These are phyloP conservation scores for Drosophila kurseongensis DNA, from an alignment of 1,140 invertebrate species.

Conservation along the genomic window DNA sequence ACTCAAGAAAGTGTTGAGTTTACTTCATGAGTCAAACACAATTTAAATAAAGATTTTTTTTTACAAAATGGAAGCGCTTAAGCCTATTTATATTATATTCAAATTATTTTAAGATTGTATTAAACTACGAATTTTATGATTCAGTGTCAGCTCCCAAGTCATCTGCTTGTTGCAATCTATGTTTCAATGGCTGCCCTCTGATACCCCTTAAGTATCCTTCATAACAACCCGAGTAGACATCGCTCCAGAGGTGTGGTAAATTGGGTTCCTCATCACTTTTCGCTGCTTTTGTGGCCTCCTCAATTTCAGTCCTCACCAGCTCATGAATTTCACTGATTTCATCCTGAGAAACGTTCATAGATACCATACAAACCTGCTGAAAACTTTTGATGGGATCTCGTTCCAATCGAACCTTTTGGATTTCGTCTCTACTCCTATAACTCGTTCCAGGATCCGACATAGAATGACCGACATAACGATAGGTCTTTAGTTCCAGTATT, in stretches of 20 bases:
- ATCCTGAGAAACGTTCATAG: not conserved
- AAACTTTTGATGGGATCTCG: constrained; percentile 95
- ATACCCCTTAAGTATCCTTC: not conserved
- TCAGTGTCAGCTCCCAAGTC: not conserved
- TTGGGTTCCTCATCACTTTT: not conserved
- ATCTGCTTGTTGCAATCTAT: not conserved
- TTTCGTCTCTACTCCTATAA: constrained; percentile 93
- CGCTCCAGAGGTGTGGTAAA: not conserved
- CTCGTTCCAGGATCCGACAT: constrained; percentile 93
- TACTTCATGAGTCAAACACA: not conserved
- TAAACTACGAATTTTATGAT: not conserved
- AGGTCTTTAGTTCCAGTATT: constrained; percentile 78
- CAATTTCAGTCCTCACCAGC: not conserved
- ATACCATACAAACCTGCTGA: constrained; percentile 87
- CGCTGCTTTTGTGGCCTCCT: not conserved
- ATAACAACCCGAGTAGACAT: not conserved
- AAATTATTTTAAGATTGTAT: not conserved
- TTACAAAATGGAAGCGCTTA: no score
- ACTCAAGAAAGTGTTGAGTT: not conserved
- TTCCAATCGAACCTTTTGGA: constrained; percentile 94
- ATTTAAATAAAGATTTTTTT: not conserved
- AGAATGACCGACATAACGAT: not conserved
- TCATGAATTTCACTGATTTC: not conserved
- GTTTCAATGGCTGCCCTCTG: not conserved
- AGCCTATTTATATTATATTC: not conserved